A percentile compares a stretch with the other conserved stretches of the same genome.
Conservation (phyloP, 2,888 invertebrate genomes). For the Stenchaetothrips biformis region DNA sequence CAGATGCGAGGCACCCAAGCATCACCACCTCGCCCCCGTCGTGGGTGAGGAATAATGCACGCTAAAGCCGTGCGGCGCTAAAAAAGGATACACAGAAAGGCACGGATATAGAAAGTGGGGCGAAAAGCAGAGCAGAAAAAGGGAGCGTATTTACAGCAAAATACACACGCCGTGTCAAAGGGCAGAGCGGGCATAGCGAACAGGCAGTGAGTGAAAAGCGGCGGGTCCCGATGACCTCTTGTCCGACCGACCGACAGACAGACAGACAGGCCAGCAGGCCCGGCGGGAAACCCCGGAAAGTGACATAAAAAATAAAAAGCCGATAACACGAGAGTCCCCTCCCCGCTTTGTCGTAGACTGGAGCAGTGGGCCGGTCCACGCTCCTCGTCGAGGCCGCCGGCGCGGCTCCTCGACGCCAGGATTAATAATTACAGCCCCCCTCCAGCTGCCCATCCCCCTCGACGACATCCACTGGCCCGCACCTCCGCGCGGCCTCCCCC, state of each 20-base stretch:
- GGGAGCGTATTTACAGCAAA: too few species aligned
- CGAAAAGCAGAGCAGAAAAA: neutral
- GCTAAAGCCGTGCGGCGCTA: neutral
- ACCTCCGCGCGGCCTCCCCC: neutral
- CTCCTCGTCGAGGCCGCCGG: too few species aligned
- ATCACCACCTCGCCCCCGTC: neutral
- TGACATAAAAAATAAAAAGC: neutral
- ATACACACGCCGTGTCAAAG: too few species aligned
- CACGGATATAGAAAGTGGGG: neutral
- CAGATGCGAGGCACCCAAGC: neutral
- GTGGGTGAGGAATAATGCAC: neutral
- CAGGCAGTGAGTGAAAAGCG: too few species aligned
- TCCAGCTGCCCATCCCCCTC: neutral
- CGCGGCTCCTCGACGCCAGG: neutral
- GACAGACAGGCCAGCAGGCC: too few species aligned
- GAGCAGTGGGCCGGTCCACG: too few species aligned
- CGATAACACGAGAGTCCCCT: neutral
- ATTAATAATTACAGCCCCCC: slow-evolving; percentile 3
- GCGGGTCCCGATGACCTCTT: too few species aligned
- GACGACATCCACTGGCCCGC: neutral
- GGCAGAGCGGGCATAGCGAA: too few species aligned
- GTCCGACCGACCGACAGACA: too few species aligned
- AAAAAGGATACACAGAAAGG: neutral
- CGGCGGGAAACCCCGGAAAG: neutral
- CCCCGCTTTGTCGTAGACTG: neutral